These are phyloP conservation scores for Caiman crocodilus DNA, from an alignment of 2,797 vertebrate genomes.

Conservation along the genomic window DNA sequence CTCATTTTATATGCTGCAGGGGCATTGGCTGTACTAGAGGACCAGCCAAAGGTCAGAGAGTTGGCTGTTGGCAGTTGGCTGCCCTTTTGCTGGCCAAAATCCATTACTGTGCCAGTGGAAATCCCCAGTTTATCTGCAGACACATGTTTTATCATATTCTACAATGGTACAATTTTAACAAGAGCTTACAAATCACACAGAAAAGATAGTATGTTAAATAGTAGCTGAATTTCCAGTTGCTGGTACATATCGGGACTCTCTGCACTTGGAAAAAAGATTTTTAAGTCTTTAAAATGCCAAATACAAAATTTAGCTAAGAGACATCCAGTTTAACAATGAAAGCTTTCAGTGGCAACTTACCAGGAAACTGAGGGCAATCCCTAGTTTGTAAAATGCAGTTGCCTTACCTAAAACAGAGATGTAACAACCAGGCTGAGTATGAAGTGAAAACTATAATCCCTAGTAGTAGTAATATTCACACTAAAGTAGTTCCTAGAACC, in stretches of 20 bases:
- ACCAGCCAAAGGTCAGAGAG: constrained; percentile 80
- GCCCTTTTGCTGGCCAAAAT: constrained; percentile 70
- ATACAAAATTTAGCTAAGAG: constrained; percentile 3
- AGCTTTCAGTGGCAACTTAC: background rate
- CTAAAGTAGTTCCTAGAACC: background rate
- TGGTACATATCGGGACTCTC: background rate
- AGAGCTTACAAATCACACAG: background rate
- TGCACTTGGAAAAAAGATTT: background rate
- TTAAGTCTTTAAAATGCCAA: background rate
- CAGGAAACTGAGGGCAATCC: background rate
- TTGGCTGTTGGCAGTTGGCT: constrained; percentile 67
- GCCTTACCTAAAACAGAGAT: background rate
- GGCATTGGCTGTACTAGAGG: constrained; percentile 72
- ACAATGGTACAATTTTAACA: constrained; percentile 23
- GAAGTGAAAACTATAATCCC: background rate
- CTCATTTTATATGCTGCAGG: constrained; percentile 76
- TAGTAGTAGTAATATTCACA: background rate
- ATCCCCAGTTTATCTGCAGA: constrained; percentile 73
- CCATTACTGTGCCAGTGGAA: constrained; percentile 80
- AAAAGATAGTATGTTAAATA: background rate
- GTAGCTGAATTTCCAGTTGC: background rate
- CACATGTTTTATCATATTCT: constrained; percentile 26
- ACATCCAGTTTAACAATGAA: background rate
- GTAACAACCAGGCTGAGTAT: background rate
- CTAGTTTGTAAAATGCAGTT: background rate